A percentile compares a stretch with the other conserved stretches of the same genome.
These are phyloP conservation scores for Marronus borbonicus DNA, from an alignment of 2,888 invertebrate genomes.

Conservation along the genomic window DNA sequence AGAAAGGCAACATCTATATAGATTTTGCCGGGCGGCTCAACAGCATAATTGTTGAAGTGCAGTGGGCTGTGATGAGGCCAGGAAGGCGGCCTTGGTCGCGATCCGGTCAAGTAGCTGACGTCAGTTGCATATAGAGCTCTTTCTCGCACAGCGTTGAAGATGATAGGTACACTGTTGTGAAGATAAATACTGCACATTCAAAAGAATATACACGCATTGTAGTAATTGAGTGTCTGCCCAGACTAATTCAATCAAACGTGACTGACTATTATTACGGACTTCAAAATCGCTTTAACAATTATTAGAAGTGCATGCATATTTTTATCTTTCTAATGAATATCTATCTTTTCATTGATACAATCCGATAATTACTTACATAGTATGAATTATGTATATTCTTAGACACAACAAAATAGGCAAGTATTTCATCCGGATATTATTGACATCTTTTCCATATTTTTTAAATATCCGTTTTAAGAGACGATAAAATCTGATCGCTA, in stretches of 20 bases:
- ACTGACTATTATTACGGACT: conserved; percentile 26
- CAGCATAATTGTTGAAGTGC: conserved; percentile 56
- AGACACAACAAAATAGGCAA: too few relatives aligned
- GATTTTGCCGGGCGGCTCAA: conserved; percentile 52
- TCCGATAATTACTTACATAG: too few relatives aligned
- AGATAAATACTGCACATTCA: conserved; percentile 55
- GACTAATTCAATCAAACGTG: conserved; percentile 49
- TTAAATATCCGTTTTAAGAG: too few relatives aligned
- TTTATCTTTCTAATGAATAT: neutral
- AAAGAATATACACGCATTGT: neutral
- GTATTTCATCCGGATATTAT: too few relatives aligned
- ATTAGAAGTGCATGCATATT: neutral
- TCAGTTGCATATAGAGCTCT: conserved; percentile 54
- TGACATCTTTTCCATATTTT: too few relatives aligned
- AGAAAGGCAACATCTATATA: conserved; percentile 41
- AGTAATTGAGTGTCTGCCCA: conserved; percentile 41
- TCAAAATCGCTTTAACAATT: conserved; percentile 26
- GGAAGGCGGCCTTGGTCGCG: conserved; percentile 57
- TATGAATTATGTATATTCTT: too few relatives aligned
- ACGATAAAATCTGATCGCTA: too few relatives aligned
- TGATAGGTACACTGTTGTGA: conserved; percentile 56
- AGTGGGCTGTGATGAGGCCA: conserved; percentile 56
- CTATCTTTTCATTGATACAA: too few relatives aligned
- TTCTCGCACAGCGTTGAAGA: conserved; percentile 52
- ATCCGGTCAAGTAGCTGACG: conserved; percentile 59